These are phyloP conservation scores for Procambarus virginalis DNA, from an alignment of 1,140 invertebrate species.

Conservation along the genomic window DNA sequence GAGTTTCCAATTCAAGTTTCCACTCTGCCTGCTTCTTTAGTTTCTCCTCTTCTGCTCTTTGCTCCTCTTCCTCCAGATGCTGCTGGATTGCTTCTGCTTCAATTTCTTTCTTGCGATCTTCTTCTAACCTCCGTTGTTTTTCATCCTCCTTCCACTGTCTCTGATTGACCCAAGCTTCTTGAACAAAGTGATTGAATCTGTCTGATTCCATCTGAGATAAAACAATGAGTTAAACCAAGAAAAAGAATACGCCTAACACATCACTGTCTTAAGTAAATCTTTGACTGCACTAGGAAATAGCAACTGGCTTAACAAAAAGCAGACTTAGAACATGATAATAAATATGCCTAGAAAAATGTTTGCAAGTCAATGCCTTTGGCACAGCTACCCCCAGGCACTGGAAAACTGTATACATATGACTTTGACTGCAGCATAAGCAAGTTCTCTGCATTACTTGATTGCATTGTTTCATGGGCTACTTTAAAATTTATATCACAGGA, in stretches of 20 bases:
- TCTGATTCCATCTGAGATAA: conserved; percentile 56
- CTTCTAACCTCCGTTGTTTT: conserved; percentile 30
- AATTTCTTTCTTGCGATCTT: conserved; percentile 38
- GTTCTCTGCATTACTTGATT: too few relatives aligned
- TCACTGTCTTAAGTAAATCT: not conserved
- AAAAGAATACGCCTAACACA: not conserved
- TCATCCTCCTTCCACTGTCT: conserved; percentile 62
- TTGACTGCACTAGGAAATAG: too few relatives aligned
- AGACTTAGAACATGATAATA: too few relatives aligned
- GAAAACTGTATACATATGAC: too few relatives aligned
- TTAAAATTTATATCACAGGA: too few relatives aligned
- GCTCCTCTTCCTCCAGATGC: conserved; percentile 51
- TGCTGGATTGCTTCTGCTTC: conserved; percentile 23
- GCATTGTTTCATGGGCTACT: too few relatives aligned
- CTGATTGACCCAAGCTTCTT: conserved; percentile 59
- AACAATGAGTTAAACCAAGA: not conserved
- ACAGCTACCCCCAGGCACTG: too few relatives aligned
- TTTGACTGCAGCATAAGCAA: too few relatives aligned
- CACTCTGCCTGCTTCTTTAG: conserved; percentile 48
- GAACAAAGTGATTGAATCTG: conserved; percentile 52
- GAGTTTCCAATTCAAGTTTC: conserved; percentile 55
- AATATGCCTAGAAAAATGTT: too few relatives aligned
- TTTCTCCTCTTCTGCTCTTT: conserved; percentile 31
- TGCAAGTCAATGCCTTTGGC: too few relatives aligned
- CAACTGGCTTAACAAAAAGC: too few relatives aligned